Base-by-base conservation (phyloP, 1,140 invertebrate species). In the Eriocheir sinensis region DNA sequence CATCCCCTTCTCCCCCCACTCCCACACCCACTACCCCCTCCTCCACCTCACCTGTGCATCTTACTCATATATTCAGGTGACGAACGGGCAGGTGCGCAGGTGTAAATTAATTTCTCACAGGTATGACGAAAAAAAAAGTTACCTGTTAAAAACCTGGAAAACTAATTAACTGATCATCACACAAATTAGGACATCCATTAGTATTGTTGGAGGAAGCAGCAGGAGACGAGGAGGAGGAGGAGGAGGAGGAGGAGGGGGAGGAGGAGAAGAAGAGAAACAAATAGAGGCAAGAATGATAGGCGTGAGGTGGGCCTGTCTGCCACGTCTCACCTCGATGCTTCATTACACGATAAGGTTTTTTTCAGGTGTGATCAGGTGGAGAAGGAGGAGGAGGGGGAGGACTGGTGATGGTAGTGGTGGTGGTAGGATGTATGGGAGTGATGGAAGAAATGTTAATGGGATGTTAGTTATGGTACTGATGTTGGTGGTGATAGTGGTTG, bases 171-270 rank as follows among this genome's bases (percentile, higher is more conserved):
- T 79, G 89, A 91, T 91, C 90, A 81, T 92, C 90, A 81, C 90
- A 81, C 90, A 92, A 91, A 91, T 91, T 91, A 72, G 89, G 40
- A 91, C 89, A 91, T 91, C 89, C 60, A 91, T 91, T 91, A 91
- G 53, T 40, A 91, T 91, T 91, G 89, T 91, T 80, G 38, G 48
- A 21, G 48, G 12, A 21, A 21, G n/a, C n/a, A n/a, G n/a, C n/a
- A n/a, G 30, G 30, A 38, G 80, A 83, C 30, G 30, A 83, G 80
- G 15, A 83, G 80, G 12, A 38, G 36, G 12, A 9, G 80, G 80
- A 83, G 80, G 12, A 38, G n/a, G 80, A 83, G 9, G 30, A 83
- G 80, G 15, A 83, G 80, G 12, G n/a, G 36, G 12, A 9, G 80
- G 80, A 83, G 80, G 12, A 38, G n/a, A n/a, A 15, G n/a, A 72